Conservation (phyloP, 2,888 invertebrate genomes). For the Oligia fasciuncula region DNA sequence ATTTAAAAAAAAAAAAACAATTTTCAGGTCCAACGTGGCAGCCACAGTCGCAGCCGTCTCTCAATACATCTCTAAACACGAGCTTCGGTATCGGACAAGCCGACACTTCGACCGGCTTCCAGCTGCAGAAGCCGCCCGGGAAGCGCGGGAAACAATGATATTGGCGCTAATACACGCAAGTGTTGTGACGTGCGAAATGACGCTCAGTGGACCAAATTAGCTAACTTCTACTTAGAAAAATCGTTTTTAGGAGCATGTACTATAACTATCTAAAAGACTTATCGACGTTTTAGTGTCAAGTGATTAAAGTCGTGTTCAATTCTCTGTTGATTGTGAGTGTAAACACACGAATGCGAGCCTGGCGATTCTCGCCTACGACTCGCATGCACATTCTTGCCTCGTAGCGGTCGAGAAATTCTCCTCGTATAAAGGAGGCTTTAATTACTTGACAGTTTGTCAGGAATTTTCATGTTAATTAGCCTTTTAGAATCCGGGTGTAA, state of each 20-base stretch:
- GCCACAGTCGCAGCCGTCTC: constrained; percentile 73
- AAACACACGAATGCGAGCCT: neutral
- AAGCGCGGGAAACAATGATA: constrained; percentile 93
- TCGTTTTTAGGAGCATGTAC: neutral
- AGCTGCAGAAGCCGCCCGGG: constrained; percentile 93
- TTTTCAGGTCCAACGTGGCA: constrained; percentile 79
- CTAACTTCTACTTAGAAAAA: neutral
- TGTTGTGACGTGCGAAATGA: constrained; percentile 38
- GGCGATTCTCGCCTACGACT: neutral
- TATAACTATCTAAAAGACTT: neutral
- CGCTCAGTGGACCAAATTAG: constrained; percentile 25
- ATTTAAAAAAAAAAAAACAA: neutral
- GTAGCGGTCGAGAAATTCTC: neutral
- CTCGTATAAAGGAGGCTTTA: neutral
- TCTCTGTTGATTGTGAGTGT: neutral
- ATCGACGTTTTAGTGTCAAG: neutral
- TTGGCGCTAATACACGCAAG: constrained; percentile 74
- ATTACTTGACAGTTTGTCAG: neutral
- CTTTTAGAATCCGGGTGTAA: neutral
- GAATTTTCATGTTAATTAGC: neutral
- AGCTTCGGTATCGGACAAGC: constrained; percentile 73
- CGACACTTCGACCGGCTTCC: constrained; percentile 84
- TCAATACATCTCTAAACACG: constrained; percentile 72
- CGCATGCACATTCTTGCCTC: no score
- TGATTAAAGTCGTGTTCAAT: neutral